phyloP scores from a whole-genome alignment of 2,888 invertebrate genomes.

The Escarpia spicata region DNA sequence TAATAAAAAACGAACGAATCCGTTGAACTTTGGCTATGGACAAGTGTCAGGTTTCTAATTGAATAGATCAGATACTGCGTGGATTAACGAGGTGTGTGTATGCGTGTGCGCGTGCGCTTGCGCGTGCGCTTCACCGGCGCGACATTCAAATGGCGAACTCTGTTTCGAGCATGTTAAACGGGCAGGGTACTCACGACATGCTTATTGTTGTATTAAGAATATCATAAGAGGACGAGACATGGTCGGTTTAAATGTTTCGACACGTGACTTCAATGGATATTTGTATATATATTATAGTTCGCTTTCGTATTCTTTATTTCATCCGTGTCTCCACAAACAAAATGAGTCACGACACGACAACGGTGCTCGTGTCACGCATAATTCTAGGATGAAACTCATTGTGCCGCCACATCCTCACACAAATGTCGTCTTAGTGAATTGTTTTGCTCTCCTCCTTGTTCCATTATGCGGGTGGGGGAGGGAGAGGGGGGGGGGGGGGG shows the following conservation, averaged over 20 bases:
- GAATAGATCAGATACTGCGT: slow-evolving; percentile 35
- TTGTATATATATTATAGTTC: background rate
- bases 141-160: too few relatives aligned
- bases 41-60: background rate
- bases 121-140: too few relatives aligned
- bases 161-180: too few relatives aligned
- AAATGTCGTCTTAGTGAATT: background rate
- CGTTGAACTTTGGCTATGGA: background rate
- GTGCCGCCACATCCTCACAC: background rate
- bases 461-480: too few relatives aligned
- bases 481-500: too few relatives aligned
- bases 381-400: background rate
- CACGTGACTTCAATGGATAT: background rate
- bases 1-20: background rate
- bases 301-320: background rate
- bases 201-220: too few relatives aligned
- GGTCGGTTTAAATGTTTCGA: too few relatives aligned
- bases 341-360: background rate
- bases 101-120: too few relatives aligned
- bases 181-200: too few relatives aligned
- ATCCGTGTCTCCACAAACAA: background rate
- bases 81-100: slow-evolving; percentile 66
- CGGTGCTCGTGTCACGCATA: background rate
- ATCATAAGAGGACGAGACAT: too few relatives aligned
- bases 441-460: too few relatives aligned